Evolutionary conservation across 35 echinoderm and acorn worm genomes (phyloP), one percentile per base, ranked within the genome.

Genomic region (Apostichopus californicus): DNA sequence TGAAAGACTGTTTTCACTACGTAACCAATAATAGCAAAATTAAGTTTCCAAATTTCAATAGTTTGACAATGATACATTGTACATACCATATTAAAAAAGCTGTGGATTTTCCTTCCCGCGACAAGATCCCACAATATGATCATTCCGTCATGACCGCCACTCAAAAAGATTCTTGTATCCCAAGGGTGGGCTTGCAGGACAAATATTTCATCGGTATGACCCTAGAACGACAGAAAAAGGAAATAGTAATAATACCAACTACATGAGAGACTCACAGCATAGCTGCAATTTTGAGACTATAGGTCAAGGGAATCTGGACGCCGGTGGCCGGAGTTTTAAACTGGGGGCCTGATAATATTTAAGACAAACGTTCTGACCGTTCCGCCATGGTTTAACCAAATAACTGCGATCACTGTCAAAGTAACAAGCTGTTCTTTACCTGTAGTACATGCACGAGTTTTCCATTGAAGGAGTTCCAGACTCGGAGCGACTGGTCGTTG

Each of bases 141-240:
- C 10, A 94, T 60, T 23, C 97, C 97, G 80, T 99, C 97, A 94
- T 98, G 96, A 14, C 96, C 96, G 5, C 73, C 96, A 93, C 96
- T 98, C 46, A 98, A 88, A 78, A 98, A 95, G 34, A 98, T 90
- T 63, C 96, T 88, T 3, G 91, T 56, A 90, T 99, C 97, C 26
- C 57, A 91, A 10, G 97, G 97, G 80, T 96, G 95, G 70, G 93
- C 79, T 75, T 99, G 95, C 10, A 99, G 79, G 1, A 99, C 95
- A 90, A 96, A 99, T 54, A 99, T 92, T 80, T 99, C 97, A 96
- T 99, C 97, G 9, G 93, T 93, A 92, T 99, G 97, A 73, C 95
- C 95, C 97, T 99, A 68, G 0, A 79, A 21, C 34, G 34, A 46
- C 34, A 46, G 34, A 46, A 46, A 46, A 46, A 46, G 34, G 34